Percentiles rank a stretch among this genome's conserved stretches.
Conservation (phyloP, 53 echinoderm and acorn worm species). For the Antedon mediterranea region DNA sequence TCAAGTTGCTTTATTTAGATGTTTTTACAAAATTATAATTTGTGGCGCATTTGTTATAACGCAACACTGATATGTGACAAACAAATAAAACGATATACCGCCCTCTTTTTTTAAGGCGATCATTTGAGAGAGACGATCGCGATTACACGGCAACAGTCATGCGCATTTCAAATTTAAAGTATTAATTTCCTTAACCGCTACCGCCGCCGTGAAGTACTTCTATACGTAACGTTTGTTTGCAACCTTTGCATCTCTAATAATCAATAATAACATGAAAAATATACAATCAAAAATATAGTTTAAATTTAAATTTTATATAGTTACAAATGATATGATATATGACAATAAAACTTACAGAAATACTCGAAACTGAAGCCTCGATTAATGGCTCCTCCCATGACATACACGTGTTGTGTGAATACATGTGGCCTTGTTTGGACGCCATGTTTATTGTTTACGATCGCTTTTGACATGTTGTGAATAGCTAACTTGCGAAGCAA, state of each 20-base stretch:
- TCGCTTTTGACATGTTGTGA: not conserved
- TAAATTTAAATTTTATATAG: not conserved
- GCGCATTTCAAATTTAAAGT: not conserved
- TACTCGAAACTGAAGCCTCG: not conserved
- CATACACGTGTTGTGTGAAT: conserved; percentile 33
- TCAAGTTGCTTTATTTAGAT: no score
- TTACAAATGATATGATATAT: not conserved
- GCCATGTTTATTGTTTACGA: conserved; percentile 25
- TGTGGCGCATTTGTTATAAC: no score
- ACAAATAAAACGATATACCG: not conserved
- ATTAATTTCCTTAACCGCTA: not conserved
- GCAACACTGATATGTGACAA: not conserved
- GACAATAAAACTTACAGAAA: not conserved
- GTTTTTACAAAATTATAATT: no score
- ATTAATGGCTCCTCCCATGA: conserved; percentile 28
- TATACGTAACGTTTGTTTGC: not conserved
- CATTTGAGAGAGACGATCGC: not conserved
- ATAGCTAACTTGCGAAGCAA: not conserved
- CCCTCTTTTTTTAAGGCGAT: not conserved
- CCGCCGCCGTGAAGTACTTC: no score
- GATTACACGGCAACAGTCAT: not conserved
- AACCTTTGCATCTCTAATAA: not conserved
- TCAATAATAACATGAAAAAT: not conserved
- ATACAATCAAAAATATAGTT: not conserved
- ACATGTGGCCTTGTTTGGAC: conserved; percentile 40